Conservation (phyloP, 1,140 invertebrate species). For the Oncopodura yosiiana region DNA sequence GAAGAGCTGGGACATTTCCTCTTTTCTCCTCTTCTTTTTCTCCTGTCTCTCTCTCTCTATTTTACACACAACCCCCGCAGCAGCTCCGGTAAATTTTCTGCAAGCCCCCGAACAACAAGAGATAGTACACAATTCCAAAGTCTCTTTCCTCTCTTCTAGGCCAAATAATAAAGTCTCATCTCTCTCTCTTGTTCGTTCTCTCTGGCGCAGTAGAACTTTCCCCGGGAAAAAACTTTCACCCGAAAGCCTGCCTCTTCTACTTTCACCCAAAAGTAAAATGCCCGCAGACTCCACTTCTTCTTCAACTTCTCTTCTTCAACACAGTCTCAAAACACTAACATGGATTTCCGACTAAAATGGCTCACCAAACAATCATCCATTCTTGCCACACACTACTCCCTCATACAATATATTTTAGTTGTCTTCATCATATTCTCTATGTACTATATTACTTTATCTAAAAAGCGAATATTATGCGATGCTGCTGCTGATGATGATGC, state of each 20-base stretch:
- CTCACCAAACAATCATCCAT: constrained; percentile 25
- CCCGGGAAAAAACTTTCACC: constrained; percentile 28
- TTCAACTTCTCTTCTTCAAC: constrained; percentile 3
- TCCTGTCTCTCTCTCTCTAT: background rate
- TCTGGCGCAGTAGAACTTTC: constrained; percentile 12
- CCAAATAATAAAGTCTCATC: no score
- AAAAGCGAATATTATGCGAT: no score
- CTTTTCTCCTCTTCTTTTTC: constrained; percentile 19
- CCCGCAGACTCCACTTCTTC: constrained; percentile 26
- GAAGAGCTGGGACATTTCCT: constrained; percentile 24
- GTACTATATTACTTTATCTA: no score
- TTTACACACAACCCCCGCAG: background rate
- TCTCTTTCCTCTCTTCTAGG: background rate
- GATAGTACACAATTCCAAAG: background rate
- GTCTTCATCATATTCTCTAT: background rate
- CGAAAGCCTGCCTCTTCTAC: constrained; percentile 24
- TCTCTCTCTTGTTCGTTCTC: background rate
- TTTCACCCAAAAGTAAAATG: constrained; percentile 27
- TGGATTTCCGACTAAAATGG: constrained; percentile 25
- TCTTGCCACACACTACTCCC: constrained; percentile 1
- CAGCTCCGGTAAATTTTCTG: background rate
- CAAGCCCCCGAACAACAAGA: background rate
- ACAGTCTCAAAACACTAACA: no score
- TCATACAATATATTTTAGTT: background rate
- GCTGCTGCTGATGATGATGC: no score